Evolutionary conservation across 2,113 vertebrate genomes (phyloP).

Genomic region (Nothocercus nigrocapillus): DNA sequence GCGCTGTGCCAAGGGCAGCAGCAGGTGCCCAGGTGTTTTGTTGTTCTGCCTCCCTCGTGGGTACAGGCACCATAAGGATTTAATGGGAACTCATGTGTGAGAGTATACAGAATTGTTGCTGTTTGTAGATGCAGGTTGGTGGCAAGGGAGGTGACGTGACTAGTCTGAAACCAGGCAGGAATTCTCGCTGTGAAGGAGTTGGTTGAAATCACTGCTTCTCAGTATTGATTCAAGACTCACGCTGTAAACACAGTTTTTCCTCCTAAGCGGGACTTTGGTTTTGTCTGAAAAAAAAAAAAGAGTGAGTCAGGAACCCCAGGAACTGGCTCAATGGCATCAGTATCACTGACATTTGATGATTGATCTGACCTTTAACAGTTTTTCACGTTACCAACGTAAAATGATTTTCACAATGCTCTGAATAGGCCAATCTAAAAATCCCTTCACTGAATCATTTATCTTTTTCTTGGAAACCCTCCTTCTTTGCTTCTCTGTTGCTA

Average conservation of each 20-base stretch:
- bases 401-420: background rate
- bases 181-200: background rate
- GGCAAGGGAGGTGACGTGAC: background rate
- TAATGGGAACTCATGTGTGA: background rate
- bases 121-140: background rate
- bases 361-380: conserved; percentile 29
- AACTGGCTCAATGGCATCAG: background rate
- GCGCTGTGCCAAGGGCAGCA: background rate
- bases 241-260: background rate
- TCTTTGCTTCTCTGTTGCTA: background rate
- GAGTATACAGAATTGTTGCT: background rate
- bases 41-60: background rate
- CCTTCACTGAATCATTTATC: conserved; percentile 27
- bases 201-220: background rate
- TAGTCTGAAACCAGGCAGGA: background rate
- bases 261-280: background rate
- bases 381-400: background rate
- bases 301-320: background rate
- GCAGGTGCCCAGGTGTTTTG: background rate
- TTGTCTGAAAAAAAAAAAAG: background rate
- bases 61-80: background rate
- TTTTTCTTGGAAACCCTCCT: background rate
- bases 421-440: background rate
- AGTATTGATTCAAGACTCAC: background rate
- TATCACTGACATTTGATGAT: background rate